These are phyloP conservation scores for Sogatella furcifera DNA, from an alignment of 1,140 invertebrate genomes.

Conservation along the genomic window DNA sequence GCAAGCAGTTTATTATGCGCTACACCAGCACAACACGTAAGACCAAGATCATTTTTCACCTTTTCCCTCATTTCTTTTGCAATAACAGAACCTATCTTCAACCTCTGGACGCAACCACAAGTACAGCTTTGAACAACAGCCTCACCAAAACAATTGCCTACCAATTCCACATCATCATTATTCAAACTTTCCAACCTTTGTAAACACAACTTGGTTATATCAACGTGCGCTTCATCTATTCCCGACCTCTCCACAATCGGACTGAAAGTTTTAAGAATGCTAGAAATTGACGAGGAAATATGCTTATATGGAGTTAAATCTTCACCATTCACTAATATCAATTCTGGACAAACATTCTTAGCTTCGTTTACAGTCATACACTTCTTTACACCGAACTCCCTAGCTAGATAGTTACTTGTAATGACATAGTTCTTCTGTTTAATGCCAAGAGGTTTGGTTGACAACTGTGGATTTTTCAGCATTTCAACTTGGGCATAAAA, in stretches of 20 bases:
- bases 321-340: conserved; percentile 61
- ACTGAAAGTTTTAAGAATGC: conserved; percentile 52
- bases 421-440: conserved; percentile 71
- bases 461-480: conserved; percentile 50
- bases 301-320: conserved; percentile 61
- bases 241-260: conserved; percentile 60
- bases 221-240: conserved; percentile 70
- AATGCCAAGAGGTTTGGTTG: conserved; percentile 54
- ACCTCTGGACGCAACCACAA: conserved; percentile 55
- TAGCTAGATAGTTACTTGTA: conserved; percentile 66
- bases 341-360: conserved; percentile 48
- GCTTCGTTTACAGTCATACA: conserved; percentile 61
- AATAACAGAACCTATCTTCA: conserved; percentile 53
- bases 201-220: conserved; percentile 55
- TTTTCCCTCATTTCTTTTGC: conserved; percentile 56
- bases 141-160: conserved; percentile 44
- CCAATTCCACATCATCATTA: conserved; percentile 18
- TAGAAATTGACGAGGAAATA: conserved; percentile 54
- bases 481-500: conserved; percentile 79
- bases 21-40: conserved; percentile 71
- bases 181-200: conserved; percentile 33
- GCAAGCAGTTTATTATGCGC: conserved; percentile 74
- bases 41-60: conserved; percentile 49
- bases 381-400: conserved; percentile 57
- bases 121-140: conserved; percentile 41